Evolutionary conservation across 2,113 vertebrate genomes (phyloP), one percentile per base, ranked within the genome.

Genomic region (Gopherus evgoodei): DNA sequence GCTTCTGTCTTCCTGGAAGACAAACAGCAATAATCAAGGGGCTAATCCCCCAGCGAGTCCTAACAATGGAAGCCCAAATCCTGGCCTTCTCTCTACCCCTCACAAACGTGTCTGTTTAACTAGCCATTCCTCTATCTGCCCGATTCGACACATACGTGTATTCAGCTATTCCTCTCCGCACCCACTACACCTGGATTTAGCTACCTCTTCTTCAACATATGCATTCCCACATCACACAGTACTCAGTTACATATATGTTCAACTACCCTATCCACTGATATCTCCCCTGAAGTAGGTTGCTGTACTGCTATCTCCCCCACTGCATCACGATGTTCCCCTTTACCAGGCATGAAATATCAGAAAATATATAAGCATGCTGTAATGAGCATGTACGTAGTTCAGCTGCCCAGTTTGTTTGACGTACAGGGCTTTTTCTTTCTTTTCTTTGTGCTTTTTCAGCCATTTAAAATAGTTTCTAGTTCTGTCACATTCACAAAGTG

Each of bases 381-480:
- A 83, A 90, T 56, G 91, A 53, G 31, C 88, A 91, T 50, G 76
- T 88, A 87, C 35, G n/a, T 29, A 78, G 42, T 93, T 92, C 22
- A 86, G 88, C 90, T 91, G 56, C 44, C 65, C 84, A 57, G 62
- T 94, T 76, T 47, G 87, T 90, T 84, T n/a, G 2, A n/a, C 50
- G 81, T 0, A 4, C 1, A 0, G 42, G 42, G 75, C 8, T 38
- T 69, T 54, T 59, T 59, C 57, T 29, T 59, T 59, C 38, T 8
- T 86, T 72, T 81, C 49, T 27, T 57, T 56, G 81, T 69, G 65
- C 57, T 29, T n/a, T 5, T 54, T 81, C n/a, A 59, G 31, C n/a
- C 50, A 86, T 81, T 95, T 57, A 38, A 44, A 53, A 57, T 42
- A 49, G 7, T 89, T 65, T 52, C 16, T 38, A 72, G 4, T 72